phyloP scores from a whole-genome alignment of 2,113 vertebrate species.

The Tragelaphus imberbis region DNA sequence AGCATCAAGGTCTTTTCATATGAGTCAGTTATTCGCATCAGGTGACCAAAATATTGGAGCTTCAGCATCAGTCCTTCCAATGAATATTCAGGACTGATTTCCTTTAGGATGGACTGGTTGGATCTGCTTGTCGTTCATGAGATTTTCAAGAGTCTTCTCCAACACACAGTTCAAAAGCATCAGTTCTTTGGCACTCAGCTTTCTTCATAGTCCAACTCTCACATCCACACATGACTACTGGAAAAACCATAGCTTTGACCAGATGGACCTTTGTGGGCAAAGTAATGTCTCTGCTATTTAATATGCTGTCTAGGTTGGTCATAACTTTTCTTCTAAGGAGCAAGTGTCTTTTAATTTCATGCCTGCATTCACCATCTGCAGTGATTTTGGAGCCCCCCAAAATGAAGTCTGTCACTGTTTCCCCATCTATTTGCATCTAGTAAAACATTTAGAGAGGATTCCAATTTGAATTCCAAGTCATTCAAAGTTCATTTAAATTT shows the following conservation, averaged over 20 bases:
- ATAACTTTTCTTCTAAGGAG: background rate
- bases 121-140: background rate
- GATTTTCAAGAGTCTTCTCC: background rate
- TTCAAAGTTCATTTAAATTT: constrained; percentile 11
- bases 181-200: rapidly evolving
- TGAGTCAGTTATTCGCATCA: background rate
- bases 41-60: background rate
- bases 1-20: background rate
- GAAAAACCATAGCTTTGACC: background rate
- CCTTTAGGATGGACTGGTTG: background rate
- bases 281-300: background rate
- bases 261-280: background rate
- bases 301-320: background rate
- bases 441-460: background rate
- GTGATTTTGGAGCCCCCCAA: background rate
- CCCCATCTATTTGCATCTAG: background rate
- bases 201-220: background rate
- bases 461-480: background rate
- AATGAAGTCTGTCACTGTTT: background rate
- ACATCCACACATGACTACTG: background rate
- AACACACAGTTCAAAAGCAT: background rate
- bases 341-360: background rate
- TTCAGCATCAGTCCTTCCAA: background rate
- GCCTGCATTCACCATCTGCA: background rate
- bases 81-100: background rate